Base-by-base conservation (phyloP, 1,140 invertebrate species). In the Tetramorium parvispinum region DNA sequence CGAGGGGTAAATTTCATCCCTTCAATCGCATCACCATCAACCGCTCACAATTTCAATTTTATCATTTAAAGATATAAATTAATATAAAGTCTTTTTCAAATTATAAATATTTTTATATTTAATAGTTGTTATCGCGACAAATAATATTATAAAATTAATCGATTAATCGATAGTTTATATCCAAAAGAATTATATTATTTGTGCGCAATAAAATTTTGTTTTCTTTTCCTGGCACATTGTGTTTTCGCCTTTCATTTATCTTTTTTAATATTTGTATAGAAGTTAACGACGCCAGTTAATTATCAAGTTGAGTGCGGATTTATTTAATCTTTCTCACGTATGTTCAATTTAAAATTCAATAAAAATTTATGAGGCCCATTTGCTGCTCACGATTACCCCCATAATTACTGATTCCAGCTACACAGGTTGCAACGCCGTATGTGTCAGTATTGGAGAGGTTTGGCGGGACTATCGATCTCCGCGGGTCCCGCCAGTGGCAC, bases 401-500 rank as follows among this genome's bases (percentile, higher is more conserved):
- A 27, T 81, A 81, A 81, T 81, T 81, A 81, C 49, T 16, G 49
- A 57, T 81, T 53, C 63, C n/a, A 70, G 16, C 65, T 81, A 81
- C 65, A 37, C 1, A 32, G 46, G 18, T n/a, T 70, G 37, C 32
- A 18, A 81, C n/a, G 21, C 49, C 27, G 61, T 70, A 40, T 81
- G 49, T 81, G n/a, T 63, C 75, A 46, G 76, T 55, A 70, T 81
- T 49, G 49, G 16, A 27, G 49, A 85, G 53, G 83, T 65, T 89
- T 65, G 75, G 88, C 85, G 87, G 87, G 68, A 68, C 73, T 83
- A 90, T 90, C 87, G 89, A 87, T 88, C 81, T 88, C 66, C 32
- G 27, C 21, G 73, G n/a, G 59, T 81, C 57, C 65, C 85, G 51
- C 66, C 57, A 77, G 49, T 49, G 71, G 63, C 71, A 73, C 86